phyloP scores from a whole-genome alignment of 2,888 invertebrate species.

The Diarsia brunnea region DNA sequence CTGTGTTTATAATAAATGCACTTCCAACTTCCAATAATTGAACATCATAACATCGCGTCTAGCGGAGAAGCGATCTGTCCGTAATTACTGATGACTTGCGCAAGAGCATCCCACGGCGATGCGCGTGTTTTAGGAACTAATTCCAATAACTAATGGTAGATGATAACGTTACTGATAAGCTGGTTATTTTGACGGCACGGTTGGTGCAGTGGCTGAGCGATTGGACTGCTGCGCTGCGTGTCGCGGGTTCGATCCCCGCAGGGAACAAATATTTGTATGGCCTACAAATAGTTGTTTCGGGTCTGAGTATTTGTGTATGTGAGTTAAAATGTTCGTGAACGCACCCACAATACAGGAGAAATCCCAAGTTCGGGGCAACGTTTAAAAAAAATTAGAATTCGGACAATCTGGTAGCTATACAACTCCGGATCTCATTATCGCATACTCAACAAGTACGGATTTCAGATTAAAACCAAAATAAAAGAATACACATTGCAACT shows the following conservation, averaged over 20 bases:
- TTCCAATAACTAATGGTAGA: neutral
- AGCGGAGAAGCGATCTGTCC: constrained; percentile 11
- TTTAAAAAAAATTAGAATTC: too few relatives aligned
- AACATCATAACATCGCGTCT: constrained; percentile 10
- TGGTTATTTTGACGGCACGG: neutral
- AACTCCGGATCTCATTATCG: too few relatives aligned
- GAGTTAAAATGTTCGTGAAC: too few relatives aligned
- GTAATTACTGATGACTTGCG: constrained; percentile 44
- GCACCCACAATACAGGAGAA: too few relatives aligned
- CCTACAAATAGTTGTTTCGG: too few relatives aligned
- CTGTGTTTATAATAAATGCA: constrained; percentile 51
- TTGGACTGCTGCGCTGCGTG: too few relatives aligned
- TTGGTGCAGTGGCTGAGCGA: too few relatives aligned
- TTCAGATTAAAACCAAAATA: constrained; percentile 6
- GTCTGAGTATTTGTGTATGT: too few relatives aligned
- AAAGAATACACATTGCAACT: constrained; percentile 7
- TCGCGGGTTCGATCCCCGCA: too few relatives aligned
- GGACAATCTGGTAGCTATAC: too few relatives aligned
- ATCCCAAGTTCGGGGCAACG: too few relatives aligned
- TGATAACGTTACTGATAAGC: constrained; percentile 7
- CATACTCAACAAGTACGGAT: neutral
- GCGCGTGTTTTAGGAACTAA: constrained; percentile 20
- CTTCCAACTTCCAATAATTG: constrained; percentile 38
- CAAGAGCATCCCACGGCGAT: constrained; percentile 29
- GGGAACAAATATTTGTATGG: too few relatives aligned